Base-by-base conservation (phyloP, 2,797 vertebrate species). In the Babyrousa celebensis region DNA sequence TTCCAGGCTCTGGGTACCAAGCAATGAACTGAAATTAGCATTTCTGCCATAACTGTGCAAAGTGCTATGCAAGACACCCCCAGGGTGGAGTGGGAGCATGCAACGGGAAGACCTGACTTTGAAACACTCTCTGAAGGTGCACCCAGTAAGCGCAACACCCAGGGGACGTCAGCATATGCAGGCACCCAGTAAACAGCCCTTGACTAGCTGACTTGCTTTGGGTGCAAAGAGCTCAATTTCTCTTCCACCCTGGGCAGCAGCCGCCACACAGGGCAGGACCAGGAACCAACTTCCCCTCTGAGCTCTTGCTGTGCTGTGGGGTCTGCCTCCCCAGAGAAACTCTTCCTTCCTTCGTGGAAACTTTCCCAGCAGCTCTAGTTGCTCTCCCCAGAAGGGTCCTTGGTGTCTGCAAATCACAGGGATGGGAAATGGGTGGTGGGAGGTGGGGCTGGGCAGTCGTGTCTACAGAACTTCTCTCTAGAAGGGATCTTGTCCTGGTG, bases 51-150 rank as follows among this genome's bases (percentile, higher is more conserved):
- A 43, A 79, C 58, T 72, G 40, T 82, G 23, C 25, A 56, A 67
- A 79, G 40, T 1, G 54, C 27, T 27, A 36, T 1, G 15, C 68
- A 89, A 43, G 54, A 68, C 32, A 58, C 54, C 18, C 23, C 70
- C n/a, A 4, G 6, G 48, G 10, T 14, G 43, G 2, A 27, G 27
- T 32, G 27, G 52, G 6, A 58, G 2, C 5, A 2, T 0, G 0
- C 18, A 5, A 52, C 2, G 62, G 67, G 79, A 32, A 62, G 52
- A 25, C 14, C 25, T 94, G n/a, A 36, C 43, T n/a, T 32, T 23
- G 56, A 36, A 95, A 79, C 25, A 27, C 48, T 82, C 27, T 43
- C 32, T 40, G 32, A 18, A n/a, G 67, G 12, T 36, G 15, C 0
- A 72, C 43, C 9, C 12, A 8, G 23, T 27, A 74, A 79, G 56